Base-by-base conservation (phyloP, 2,888 invertebrate species). In the Pharmacophagus antenor region DNA sequence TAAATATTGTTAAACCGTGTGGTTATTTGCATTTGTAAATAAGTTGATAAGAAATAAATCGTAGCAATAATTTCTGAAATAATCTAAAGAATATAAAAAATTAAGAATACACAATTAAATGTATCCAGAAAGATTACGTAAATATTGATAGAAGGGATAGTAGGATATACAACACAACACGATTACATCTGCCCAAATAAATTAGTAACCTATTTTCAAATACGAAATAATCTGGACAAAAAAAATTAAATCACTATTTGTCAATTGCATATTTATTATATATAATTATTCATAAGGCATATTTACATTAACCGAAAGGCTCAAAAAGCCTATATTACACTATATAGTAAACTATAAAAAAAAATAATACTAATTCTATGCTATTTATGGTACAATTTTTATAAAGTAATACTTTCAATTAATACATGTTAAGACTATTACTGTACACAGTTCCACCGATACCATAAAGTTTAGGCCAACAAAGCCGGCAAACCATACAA, bases 361-460 rank as follows among this genome's bases (percentile, higher is more conserved):
- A 50, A n/a, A n/a, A n/a, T n/a, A n/a, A n/a, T n/a, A 42, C 27
- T 55, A 50, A 55, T 64, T 22, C 56, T 62, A 60, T 55, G 59
- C 49, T 44, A 55, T 44, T 50, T 71, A 70, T 67, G 58, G 56
- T 73, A 73, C 71, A 70, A n/a, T 67, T 68, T 56, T 56, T 62
- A 61, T 66, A 82, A 82, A 81, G 70, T 86, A 88, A 88, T 87
- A 88, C 88, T 88, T 85, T 80, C 69, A 77, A 80, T 80, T 76
- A 85, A 86, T 85, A 87, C 85, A 73, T 74, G 73, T 70, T 72
- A 70, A 63, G 56, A 65, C 66, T 66, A 64, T 62, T 60, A 60
- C 54, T 54, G 49, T 59, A 59, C 49, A 54, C 3, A 31, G 51
- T 49, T 50, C 12, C 50, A 55, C 46, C 22, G 20, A 55, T 60